Base-by-base conservation (phyloP, 2,797 vertebrate species). In the Sorex maritimensis region DNA sequence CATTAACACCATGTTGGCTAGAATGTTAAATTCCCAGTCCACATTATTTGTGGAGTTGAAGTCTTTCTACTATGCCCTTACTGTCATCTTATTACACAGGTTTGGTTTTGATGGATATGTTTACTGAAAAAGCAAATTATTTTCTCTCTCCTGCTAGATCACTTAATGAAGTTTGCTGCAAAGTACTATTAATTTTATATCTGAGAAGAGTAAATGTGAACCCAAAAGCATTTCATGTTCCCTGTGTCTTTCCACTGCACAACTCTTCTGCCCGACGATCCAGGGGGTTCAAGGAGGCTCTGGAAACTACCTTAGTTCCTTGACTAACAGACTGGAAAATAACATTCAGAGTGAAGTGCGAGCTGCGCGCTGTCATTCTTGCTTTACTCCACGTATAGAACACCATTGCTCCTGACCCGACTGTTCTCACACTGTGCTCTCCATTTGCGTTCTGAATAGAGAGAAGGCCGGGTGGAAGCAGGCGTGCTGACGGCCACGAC, bases 381-480 rank as follows among this genome's bases (percentile, higher is more conserved):
- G 61, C 12, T n/a, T 72, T 79, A 72, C 8, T 49, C 86, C 21
- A 83, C 28, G 23, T 30, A 30, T 15, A 30, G 28, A 69, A 69
- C 7, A 26, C 63, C 85, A 38, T 15, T 90, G 0, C 6, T 81
- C n/a, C 81, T 74, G 81, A 28, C 28, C 72, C 88, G 81, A 4
- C 71, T 61, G 12, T 65, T 81, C 90, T 87, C 68, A 30, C 80
- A 89, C 7, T 14, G 0, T 81, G 9, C 72, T 11, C 2, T 90
- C 63, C 44, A 5, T 92, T 87, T 96, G 82, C 81, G 67, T 95
- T 83, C 94, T 94, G 82, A 93, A 6, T 46, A 99, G 99, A 98
- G 99, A 86, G 99, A 99, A 98, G 99, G 99, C 69, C 98, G 73
- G 94, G 98, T 99, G 93, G 99, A 99, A 98, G 98, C 98, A 19